These are phyloP conservation scores for Heteromormyrus szaboi DNA, from an alignment of 2,797 vertebrate species.

Conservation along the genomic window DNA sequence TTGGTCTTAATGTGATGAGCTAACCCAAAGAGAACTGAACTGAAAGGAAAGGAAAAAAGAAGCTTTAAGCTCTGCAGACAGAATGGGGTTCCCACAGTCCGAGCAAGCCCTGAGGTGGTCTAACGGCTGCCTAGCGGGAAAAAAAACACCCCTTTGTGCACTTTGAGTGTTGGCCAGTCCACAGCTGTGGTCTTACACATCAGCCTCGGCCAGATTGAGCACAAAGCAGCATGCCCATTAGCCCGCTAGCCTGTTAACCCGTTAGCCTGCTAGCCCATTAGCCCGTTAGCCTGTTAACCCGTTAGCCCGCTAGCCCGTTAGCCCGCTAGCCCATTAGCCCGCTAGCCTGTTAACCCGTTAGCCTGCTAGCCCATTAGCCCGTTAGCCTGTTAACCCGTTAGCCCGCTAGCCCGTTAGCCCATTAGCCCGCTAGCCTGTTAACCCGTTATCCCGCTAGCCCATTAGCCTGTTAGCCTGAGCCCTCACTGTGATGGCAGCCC, in stretches of 20 bases:
- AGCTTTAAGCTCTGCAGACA: background rate
- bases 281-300: accelerated
- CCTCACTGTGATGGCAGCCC: background rate
- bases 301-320: no score
- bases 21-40: background rate
- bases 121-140: background rate
- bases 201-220: background rate
- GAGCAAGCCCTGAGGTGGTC: background rate
- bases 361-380: background rate
- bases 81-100: background rate
- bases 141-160: background rate
- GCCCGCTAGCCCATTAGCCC: no score
- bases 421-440: no score
- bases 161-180: background rate
- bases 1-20: background rate
- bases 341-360: no score
- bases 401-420: background rate
- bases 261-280: background rate
- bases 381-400: background rate
- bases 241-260: background rate
- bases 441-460: no score
- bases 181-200: background rate
- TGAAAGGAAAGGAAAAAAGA: background rate
- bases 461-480: background rate
- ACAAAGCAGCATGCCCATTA: background rate